A percentile compares a stretch with the other conserved stretches of the same genome.
phyloP scores from a whole-genome alignment of 2,113 vertebrate species.

The Abramis brama region DNA sequence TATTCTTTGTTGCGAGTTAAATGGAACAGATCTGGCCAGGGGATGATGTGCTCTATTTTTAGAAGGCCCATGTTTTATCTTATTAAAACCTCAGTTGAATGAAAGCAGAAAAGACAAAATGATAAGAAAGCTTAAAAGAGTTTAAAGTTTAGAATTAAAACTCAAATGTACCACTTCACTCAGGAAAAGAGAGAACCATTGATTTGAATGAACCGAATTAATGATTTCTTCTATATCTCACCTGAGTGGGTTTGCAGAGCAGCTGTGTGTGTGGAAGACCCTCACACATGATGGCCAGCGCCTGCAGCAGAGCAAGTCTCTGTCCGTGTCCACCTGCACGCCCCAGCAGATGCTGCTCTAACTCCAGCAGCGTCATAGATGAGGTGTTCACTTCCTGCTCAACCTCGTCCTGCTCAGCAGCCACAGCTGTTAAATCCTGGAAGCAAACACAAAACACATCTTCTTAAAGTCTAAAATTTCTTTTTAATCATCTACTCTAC shows the following conservation, averaged over 20 bases:
- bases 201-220: no score
- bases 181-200: no score
- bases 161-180: neutral
- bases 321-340: slow-evolving; percentile 59
- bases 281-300: slow-evolving; percentile 84
- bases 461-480: neutral
- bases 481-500: neutral
- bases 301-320: slow-evolving; percentile 84
- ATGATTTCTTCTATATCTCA: slow-evolving; percentile 56
- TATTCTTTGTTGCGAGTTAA: neutral
- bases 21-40: slow-evolving; percentile 17
- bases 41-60: slow-evolving; percentile 35
- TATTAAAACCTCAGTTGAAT: slow-evolving; percentile 8
- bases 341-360: slow-evolving; percentile 73
- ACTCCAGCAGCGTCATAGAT: slow-evolving; percentile 75
- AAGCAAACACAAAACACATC: neutral
- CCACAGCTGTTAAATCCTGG: slow-evolving; percentile 84
- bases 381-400: slow-evolving; percentile 56
- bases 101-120: slow-evolving; percentile 23
- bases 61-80: slow-evolving; percentile 28
- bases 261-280: slow-evolving; percentile 82
- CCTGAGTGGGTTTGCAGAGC: slow-evolving; percentile 85
- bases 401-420: slow-evolving; percentile 62
- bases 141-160: neutral
- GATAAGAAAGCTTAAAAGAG: neutral